Conservation (phyloP, 53 echinoderm and acorn worm species). For the Crossaster papposus region DNA sequence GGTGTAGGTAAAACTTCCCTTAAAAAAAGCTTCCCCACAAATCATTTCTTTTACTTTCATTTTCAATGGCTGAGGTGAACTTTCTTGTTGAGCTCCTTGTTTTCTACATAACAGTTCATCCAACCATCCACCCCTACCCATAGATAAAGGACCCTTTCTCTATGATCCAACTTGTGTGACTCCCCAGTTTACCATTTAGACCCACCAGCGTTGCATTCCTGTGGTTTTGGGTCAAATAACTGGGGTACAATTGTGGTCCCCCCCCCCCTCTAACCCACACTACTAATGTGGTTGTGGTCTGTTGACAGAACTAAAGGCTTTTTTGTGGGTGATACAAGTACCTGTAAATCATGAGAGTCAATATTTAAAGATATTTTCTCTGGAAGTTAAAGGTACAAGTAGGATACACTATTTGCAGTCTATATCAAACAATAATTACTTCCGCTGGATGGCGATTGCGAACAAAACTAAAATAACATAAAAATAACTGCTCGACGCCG, state of each 20-base stretch:
- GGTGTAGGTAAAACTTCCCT: too few species aligned
- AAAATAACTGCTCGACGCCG: too few species aligned
- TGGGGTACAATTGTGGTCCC: not conserved
- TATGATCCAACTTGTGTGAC: not conserved
- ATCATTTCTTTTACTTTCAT: not conserved
- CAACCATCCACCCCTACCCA: too few species aligned
- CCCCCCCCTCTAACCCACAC: slow-evolving; percentile 10
- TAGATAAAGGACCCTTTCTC: too few species aligned
- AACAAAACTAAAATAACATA: too few species aligned
- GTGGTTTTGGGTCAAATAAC: slow-evolving; percentile 1
- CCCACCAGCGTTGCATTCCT: slow-evolving; percentile 4
- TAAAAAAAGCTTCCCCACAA: too few species aligned
- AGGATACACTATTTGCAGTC: not conserved
- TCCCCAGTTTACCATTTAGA: not conserved
- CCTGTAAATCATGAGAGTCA: not conserved
- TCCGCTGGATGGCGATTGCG: too few species aligned
- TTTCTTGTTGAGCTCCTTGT: not conserved
- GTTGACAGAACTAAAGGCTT: slow-evolving; percentile 16
- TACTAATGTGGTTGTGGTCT: slow-evolving; percentile 36
- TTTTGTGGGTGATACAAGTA: not conserved
- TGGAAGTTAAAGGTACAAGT: not conserved
- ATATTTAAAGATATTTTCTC: not conserved
- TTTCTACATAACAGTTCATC: too few species aligned
- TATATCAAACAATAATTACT: too few species aligned
- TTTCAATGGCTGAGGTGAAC: not conserved